Evolutionary conservation across 1,140 invertebrate genomes (phyloP), one percentile per base, ranked within the genome.

Genomic region (Apis dorsata): DNA sequence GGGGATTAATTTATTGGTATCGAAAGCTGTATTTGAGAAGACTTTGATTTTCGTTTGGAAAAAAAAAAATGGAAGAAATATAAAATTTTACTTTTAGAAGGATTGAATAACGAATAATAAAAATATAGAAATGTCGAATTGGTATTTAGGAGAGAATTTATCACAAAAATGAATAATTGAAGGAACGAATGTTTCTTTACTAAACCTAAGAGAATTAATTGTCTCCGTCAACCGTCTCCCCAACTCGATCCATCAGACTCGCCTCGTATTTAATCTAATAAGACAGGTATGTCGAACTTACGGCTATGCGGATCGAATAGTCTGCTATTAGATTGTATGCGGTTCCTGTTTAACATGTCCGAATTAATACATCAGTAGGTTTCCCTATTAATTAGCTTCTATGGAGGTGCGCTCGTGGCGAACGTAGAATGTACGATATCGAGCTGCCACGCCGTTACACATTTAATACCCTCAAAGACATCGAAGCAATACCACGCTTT

Each of bases 301-400:
- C 53, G 24, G 73, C n/a, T 53, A 34, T 79, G 66, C 65, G 66
- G 66, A 71, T 69, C 81, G 75, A 78, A 77, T 63, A 79, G 66
- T 62, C 44, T 55, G 68, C 59, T 63, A 77, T 81, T 81, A 83
- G 81, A 79, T 78, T 65, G 74, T 65, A 71, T 63, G 66, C 66
- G 68, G 75, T 79, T 83, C 53, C 34, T 65, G 81, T 62, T 83
- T 83, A 83, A 83, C 81, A 83, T 83, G 81, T 83, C 28, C 75
- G 75, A 78, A 83, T 83, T 83, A 83, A 83, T 83, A 83, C 81
- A 65, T 79, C 74, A 77, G 81, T 79, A 77, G 81, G 81, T 77
- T 79, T 71, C 66, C 75, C 74, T 79, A 83, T 83, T 83, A 83
- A 83, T 83, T 83, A 83, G 81, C 75, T 63, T 79, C 74, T 79